Conservation (phyloP, 2,113 vertebrate genomes). For the Serilophus lunatus region DNA sequence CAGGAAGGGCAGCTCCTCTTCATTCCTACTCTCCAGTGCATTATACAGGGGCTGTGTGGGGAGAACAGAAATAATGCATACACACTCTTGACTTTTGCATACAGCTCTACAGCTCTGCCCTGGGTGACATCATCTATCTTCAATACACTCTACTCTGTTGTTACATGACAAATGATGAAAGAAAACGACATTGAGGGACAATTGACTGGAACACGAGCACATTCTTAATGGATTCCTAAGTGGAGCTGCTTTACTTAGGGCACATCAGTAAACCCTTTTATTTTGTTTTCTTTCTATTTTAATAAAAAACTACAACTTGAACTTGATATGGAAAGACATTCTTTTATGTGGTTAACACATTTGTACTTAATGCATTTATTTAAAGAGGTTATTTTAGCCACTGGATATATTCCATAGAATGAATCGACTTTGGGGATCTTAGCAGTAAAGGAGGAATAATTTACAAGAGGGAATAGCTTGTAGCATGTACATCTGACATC, state of each 20-base stretch:
- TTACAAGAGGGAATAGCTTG: background rate
- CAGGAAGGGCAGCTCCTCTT: background rate
- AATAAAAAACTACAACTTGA: background rate
- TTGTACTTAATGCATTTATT: background rate
- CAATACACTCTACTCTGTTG: background rate
- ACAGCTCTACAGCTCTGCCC: background rate
- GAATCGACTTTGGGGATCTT: background rate
- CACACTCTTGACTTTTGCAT: background rate
- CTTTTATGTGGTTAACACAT: background rate
- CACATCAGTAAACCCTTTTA: background rate
- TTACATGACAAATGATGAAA: background rate
- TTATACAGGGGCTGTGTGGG: fast-evolving
- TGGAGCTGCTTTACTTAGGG: background rate
- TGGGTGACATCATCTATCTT: background rate
- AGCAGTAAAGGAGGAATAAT: background rate
- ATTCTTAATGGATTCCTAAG: background rate
- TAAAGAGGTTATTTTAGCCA: background rate
- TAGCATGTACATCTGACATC: background rate
- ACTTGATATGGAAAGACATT: background rate
- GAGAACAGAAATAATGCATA: background rate
- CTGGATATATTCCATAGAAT: background rate
- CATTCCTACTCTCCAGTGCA: background rate
- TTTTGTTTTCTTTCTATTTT: background rate
- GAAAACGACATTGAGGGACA: background rate
- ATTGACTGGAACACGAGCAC: background rate